Evolutionary conservation across 2,113 vertebrate species (phyloP).

Genomic region (Cricetomys ansorgei): DNA sequence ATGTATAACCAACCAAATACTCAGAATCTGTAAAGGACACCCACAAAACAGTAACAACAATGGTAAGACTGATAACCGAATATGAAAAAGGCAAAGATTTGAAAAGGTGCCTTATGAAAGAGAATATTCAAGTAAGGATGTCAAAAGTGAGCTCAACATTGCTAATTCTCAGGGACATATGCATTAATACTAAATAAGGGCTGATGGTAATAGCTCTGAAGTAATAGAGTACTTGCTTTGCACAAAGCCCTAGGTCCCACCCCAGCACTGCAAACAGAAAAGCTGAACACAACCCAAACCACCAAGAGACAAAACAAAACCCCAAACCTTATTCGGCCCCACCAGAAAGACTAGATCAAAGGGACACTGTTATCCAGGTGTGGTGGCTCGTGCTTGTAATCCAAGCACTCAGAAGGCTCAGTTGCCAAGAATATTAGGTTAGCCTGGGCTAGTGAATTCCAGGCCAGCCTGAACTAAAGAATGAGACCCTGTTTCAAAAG

Average conservation of each 20-base stretch:
- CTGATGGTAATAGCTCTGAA: not conserved
- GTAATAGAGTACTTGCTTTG: not conserved
- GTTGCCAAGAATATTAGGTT: not conserved
- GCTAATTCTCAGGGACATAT: conserved; percentile 33
- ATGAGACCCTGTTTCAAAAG: not conserved
- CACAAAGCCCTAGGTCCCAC: not conserved
- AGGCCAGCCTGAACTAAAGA: not conserved
- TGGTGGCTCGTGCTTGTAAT: not conserved
- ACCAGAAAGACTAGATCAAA: conserved; percentile 6
- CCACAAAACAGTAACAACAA: not conserved
- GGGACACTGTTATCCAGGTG: not conserved
- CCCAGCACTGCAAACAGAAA: not conserved
- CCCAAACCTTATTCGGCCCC: not conserved
- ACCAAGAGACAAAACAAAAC: not conserved
- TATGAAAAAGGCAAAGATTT: conserved; percentile 28
- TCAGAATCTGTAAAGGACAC: conserved; percentile 5
- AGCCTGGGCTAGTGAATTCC: not conserved
- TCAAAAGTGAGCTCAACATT: conserved; percentile 31
- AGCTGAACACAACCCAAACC: not conserved
- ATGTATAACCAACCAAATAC: conserved; percentile 18
- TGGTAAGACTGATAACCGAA: not conserved
- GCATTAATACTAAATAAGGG: conserved; percentile 46
- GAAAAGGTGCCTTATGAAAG: not conserved
- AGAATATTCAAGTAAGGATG: conserved; percentile 22
- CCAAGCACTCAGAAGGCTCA: not conserved